Base-by-base conservation (phyloP, 2,888 invertebrate genomes). In the Drosophila bunnanda region DNA sequence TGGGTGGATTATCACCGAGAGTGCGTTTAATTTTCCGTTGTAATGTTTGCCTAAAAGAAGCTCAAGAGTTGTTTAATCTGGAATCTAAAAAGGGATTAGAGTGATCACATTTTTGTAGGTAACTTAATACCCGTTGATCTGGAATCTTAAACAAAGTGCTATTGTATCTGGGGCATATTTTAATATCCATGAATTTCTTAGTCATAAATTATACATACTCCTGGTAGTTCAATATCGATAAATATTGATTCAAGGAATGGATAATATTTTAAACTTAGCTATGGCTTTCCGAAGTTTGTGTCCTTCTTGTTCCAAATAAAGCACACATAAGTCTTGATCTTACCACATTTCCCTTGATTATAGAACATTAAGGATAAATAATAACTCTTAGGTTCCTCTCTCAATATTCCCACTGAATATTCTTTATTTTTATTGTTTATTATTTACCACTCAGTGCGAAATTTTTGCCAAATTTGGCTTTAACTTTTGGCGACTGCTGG, bases 1-100 rank as follows among this genome's bases (percentile, higher is more conserved):
- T 54, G 61, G 44, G 32, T 44, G 44, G 60, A 44, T 62, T 58
- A 59, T 58, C 59, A 44, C 28, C n/a, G 36, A n/a, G 6, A 38
- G 20, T 13, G 57, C 10, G 36, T 8, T 43, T 4, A 13, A 1
- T 32, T 13, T 12, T 8, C 7, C 30, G 17, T 17, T 20, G 22
- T n/a, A 7, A 6, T 55, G 13, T 32, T 12, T 34, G 25, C n/a
- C 22, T 22, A 8, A 32, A 20, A 9, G 17, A 17, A 48, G 13
- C 28, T 30, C 6, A 28, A n/a, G 10, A 46, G 8, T 15, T 22
- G 4, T 3, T 15, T 20, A 10, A 17, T 10, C 43, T 13, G 20
- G 13, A 43, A 22, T 22, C n/a, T n/a, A n/a, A n/a, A n/a, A n/a
- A n/a, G n/a, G n/a, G n/a, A n/a, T n/a, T n/a, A n/a, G n/a, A 12